These are phyloP conservation scores for Phalera bucephala DNA, from an alignment of 2,888 invertebrate genomes.

Conservation along the genomic window DNA sequence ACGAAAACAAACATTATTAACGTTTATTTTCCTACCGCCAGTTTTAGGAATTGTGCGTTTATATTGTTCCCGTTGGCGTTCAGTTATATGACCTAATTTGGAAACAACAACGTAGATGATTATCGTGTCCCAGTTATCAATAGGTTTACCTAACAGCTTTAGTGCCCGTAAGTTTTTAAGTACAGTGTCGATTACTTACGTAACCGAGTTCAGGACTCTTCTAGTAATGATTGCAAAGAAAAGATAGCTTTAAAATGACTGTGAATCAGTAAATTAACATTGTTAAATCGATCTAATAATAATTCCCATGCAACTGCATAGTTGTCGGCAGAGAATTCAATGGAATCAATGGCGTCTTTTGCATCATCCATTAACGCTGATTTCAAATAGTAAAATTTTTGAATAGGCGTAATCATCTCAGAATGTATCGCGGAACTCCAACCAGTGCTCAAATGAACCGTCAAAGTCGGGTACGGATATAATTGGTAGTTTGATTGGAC, in stretches of 20 bases:
- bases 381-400: neutral
- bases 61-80: slow-evolving; percentile 2
- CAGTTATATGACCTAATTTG: slow-evolving; percentile 1
- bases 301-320: slow-evolving; percentile 1
- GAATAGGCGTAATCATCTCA: neutral
- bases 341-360: slow-evolving; percentile 14
- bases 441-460: no score
- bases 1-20: no score
- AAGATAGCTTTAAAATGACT: slow-evolving; percentile 2
- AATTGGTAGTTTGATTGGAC: no score
- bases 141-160: neutral
- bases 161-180: slow-evolving; percentile 2
- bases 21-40: neutral
- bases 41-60: neutral
- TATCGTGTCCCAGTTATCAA: neutral
- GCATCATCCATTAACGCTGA: slow-evolving; percentile 2
- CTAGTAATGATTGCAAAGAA: neutral
- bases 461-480: no score
- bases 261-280: slow-evolving; percentile 2
- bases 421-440: no score
- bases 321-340: slow-evolving; percentile 11
- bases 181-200: slow-evolving; percentile 1
- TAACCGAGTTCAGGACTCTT: neutral
- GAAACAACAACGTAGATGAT: slow-evolving; percentile 1
- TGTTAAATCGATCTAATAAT: slow-evolving; percentile 2